Evolutionary conservation across 2,797 vertebrate genomes (phyloP), one percentile per base, ranked within the genome.

Genomic region (Tolypeutes matacus): DNA sequence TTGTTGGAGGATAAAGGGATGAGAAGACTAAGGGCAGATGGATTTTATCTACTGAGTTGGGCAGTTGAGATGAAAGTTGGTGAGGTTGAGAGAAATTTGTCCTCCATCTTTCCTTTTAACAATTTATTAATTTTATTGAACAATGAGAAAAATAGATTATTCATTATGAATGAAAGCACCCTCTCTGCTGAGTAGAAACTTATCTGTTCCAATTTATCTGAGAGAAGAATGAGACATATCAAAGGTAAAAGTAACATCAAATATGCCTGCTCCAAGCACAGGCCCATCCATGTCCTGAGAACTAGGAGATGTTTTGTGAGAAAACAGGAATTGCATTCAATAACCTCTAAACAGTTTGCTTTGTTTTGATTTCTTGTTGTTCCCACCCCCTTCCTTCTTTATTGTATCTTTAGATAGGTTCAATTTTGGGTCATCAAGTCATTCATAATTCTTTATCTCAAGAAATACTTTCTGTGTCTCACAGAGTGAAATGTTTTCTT

Each of bases 391-490:
- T 86, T 92, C 62, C 86, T 81, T 96, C 94, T 98, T 97, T 96
- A 96, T 96, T 98, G 96, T 93, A 97, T 92, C 76, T 94, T 96
- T 97, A 97, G 95, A 95, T 98, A 98, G 93, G 97, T 96, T 97
- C 86, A 81, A 80, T 85, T 95, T 69, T 96, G 94, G 96, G 96
- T 97, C 96, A 98, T 98, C 97, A 98, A 98, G 95, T 98, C 95
- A 98, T 98, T 98, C 96, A 95, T 98, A 98, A 98, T 97, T 96
- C 85, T 97, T 90, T 92, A 89, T 97, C 97, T 97, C 86, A 95
- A 96, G 97, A 97, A 98, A 96, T 97, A 95, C 96, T 97, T 97
- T 96, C 96, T 97, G 53, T 81, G 93, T 98, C 95, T 97, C 96
- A 91, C 85, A 95, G 97, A 98, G 94, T 86, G 95, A 96, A 97